Base-by-base conservation (phyloP, 2,113 vertebrate genomes). In the Bubo blakistoni region DNA sequence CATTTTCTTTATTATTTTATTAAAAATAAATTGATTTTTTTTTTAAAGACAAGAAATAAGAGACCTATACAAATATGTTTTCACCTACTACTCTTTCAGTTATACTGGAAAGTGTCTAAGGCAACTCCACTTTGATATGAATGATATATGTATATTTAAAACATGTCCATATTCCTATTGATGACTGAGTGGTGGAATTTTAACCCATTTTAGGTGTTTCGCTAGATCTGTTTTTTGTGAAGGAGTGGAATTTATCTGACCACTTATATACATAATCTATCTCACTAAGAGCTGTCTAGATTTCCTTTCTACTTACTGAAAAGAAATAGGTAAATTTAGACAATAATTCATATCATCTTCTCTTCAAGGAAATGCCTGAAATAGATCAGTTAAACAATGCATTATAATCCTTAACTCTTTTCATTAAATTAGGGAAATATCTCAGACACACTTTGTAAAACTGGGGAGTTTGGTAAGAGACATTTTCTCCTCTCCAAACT, bases 1-100 rank as follows among this genome's bases (percentile, higher is more conserved):
- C 7, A 76, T 87, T 84, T 95, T 86, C 47, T 85, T 90, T 69
- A 93, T 70, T 91, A 81, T 90, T 97, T 94, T 95, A 94, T 93
- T 71, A 87, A 90, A 88, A 88, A 92, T 88, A 93, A 89, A 96
- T 97, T 92, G 84, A 86, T 97, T 94, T 97, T 96, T 96, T 97
- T 82, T 67, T 5, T 84, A 97, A 94, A 95, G 57, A 87, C 42
- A 69, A 88, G 26, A 81, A 94, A 67, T 92, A 74, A 73, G n/a
- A 81, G 55, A 66, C 32, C n/a, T 71, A 63, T 87, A 71, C 87
- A 91, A 92, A 79, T 54, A 57, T 5, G 9, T 77, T 26, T 91
- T 84, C n/a, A 38, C 20, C 20, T 78, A 40, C 19, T 81, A 61
- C 11, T 46, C 8, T 71, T 94, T 87, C 5, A 4, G 5, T 91